A percentile compares a stretch with the other conserved stretches of the same genome.
phyloP scores from a whole-genome alignment of 2,888 invertebrate species.

The Balanococcus diminutus region DNA sequence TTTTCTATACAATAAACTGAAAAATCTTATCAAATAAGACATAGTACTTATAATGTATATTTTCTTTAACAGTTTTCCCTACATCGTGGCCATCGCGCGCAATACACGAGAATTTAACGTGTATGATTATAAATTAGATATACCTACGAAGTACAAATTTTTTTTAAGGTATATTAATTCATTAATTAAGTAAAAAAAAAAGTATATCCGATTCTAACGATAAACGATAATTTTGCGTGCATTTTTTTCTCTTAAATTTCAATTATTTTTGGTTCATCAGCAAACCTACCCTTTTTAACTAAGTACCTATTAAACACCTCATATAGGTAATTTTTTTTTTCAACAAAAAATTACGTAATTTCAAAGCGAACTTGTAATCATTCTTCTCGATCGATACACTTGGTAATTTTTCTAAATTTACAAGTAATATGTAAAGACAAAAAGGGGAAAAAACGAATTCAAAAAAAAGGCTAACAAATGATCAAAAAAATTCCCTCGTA shows the following conservation, averaged over 20 bases:
- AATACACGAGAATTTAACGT: not conserved
- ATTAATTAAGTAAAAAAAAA: not conserved
- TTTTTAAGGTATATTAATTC: not conserved
- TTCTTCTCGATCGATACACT: not conserved
- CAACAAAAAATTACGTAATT: not conserved
- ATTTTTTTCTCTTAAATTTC: not conserved
- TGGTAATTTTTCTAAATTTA: constrained; percentile 29
- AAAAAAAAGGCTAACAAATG: not conserved
- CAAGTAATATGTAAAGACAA: not conserved
- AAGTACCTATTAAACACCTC: not conserved
- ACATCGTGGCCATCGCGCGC: not conserved
- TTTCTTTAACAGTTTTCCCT: not conserved
- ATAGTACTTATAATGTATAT: not conserved
- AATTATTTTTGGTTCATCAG: not conserved
- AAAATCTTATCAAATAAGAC: constrained; percentile 20
- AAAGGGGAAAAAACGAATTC: not conserved
- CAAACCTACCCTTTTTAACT: not conserved
- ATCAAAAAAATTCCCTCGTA: not conserved
- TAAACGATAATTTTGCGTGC: not conserved
- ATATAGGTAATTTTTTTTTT: not conserved
- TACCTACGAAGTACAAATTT: not conserved
- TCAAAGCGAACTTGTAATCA: not conserved
- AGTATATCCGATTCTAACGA: not conserved
- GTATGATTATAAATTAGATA: not conserved
- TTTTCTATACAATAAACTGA: constrained; percentile 34